Evolutionary conservation across 2,797 vertebrate species (phyloP).

Genomic region (Dallia pectoralis): DNA sequence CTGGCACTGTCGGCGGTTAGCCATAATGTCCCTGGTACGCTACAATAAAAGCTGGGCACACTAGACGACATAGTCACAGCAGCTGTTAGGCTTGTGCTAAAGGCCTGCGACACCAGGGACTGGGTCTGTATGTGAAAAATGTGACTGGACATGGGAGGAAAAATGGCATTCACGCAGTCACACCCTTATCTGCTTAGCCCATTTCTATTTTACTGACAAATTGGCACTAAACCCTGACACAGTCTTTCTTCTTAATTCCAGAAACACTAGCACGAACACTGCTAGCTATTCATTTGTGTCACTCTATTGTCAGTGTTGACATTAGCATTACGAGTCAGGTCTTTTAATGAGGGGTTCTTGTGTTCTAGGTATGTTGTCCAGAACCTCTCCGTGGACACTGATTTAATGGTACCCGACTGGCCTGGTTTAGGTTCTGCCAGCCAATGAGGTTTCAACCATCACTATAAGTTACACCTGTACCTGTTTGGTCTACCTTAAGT

Average conservation of each 20-base stretch:
- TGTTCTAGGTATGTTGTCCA: not conserved
- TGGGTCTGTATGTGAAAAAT: constrained; percentile 61
- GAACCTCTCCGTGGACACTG: not conserved
- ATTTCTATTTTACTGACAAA: not conserved
- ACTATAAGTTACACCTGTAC: not conserved
- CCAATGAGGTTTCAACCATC: not conserved
- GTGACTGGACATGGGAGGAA: constrained; percentile 32
- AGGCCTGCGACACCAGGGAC: constrained; percentile 22
- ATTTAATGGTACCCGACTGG: not conserved
- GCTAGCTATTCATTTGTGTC: too few relatives aligned
- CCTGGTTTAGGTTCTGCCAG: not conserved
- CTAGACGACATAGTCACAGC: constrained; percentile 48
- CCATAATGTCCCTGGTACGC: constrained; percentile 19
- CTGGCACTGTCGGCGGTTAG: constrained; percentile 19
- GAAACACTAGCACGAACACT: not conserved
- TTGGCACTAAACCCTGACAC: not conserved
- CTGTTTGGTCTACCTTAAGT: constrained; percentile 1
- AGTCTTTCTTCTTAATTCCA: not conserved
- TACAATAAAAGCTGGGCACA: constrained; percentile 59
- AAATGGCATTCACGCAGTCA: constrained; percentile 13
- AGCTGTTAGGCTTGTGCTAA: constrained; percentile 58
- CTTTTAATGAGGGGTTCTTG: not conserved
- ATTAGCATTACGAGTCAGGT: not conserved
- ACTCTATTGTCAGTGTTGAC: not conserved
- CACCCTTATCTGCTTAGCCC: not conserved